phyloP scores from a whole-genome alignment of 2,888 invertebrate species.

The Tromatobia lineatoria region DNA sequence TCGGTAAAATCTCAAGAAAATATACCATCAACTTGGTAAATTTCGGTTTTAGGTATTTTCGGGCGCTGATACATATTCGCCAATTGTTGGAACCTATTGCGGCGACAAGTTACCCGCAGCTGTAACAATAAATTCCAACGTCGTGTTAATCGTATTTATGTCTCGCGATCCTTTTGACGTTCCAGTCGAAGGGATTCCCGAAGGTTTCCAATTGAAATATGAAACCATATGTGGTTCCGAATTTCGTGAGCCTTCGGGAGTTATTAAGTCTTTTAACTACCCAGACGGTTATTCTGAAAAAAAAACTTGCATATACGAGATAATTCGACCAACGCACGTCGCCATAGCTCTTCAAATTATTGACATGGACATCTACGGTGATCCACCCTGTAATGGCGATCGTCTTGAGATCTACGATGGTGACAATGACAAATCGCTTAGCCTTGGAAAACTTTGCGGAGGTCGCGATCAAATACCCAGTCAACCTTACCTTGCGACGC shows the following conservation, averaged over 20 bases:
- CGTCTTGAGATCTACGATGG: slow-evolving; percentile 89
- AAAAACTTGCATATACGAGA: slow-evolving; percentile 89
- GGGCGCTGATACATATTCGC: slow-evolving; percentile 88
- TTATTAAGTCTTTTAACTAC: slow-evolving; percentile 91
- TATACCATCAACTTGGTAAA: neutral
- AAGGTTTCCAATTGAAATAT: slow-evolving; percentile 89
- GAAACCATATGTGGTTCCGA: slow-evolving; percentile 89
- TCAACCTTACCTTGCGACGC: slow-evolving; percentile 88
- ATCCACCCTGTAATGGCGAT: slow-evolving; percentile 86
- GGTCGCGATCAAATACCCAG: slow-evolving; percentile 86
- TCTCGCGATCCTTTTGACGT: slow-evolving; percentile 86
- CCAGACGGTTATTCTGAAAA: slow-evolving; percentile 89
- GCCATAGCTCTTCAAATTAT: slow-evolving; percentile 89
- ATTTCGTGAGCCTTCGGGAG: slow-evolving; percentile 87
- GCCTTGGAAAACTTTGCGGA: slow-evolving; percentile 90
- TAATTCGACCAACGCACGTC: slow-evolving; percentile 88
- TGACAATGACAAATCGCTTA: slow-evolving; percentile 88
- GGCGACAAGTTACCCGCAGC: slow-evolving; percentile 88
- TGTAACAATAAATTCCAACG: slow-evolving; percentile 87
- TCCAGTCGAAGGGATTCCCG: no score
- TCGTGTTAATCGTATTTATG: slow-evolving; percentile 88
- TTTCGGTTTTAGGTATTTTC: slow-evolving; percentile 88
- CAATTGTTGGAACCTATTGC: slow-evolving; percentile 91
- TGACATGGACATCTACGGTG: slow-evolving; percentile 88
- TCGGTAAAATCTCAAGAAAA: neutral